These are phyloP conservation scores for Oncopodura yosiiana DNA, from an alignment of 1,140 invertebrate genomes.

Conservation along the genomic window DNA sequence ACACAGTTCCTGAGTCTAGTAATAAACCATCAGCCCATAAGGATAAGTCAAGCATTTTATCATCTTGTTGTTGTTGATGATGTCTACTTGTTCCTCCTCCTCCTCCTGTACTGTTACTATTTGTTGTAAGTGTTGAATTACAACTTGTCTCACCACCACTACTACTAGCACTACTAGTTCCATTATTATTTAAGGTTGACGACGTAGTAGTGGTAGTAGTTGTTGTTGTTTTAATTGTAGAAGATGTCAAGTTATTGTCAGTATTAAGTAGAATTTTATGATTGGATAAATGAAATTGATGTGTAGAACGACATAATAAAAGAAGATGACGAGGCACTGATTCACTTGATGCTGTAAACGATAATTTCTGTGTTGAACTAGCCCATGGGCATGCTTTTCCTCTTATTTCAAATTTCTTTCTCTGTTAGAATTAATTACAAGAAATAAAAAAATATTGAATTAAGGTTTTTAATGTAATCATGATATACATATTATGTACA, in stretches of 20 bases:
- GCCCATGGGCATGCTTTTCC: constrained; percentile 56
- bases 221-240: not conserved
- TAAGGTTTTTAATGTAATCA: not conserved
- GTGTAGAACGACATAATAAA: constrained; percentile 76
- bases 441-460: constrained; percentile 10
- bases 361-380: constrained; percentile 56
- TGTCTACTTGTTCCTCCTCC: too few species aligned
- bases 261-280: constrained; percentile 20
- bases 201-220: not conserved
- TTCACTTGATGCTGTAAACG: constrained; percentile 79
- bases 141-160: constrained; percentile 24
- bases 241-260: constrained; percentile 1
- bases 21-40: constrained; percentile 33
- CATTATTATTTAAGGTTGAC: not conserved
- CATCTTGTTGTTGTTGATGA: constrained; percentile 40
- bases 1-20: constrained; percentile 21
- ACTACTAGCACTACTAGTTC: constrained; percentile 26
- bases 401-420: constrained; percentile 92
- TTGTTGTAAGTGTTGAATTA: constrained; percentile 20
- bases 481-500: not conserved
- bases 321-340: constrained; percentile 84
- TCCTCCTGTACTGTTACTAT: constrained; percentile 17
- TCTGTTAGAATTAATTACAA: constrained; percentile 43
- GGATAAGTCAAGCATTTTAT: constrained; percentile 34
- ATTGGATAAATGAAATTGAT: constrained; percentile 82